Percentiles rank a stretch among this genome's conserved stretches.
phyloP scores from a whole-genome alignment of 2,797 vertebrate genomes.

The Erethizon dorsatum region DNA sequence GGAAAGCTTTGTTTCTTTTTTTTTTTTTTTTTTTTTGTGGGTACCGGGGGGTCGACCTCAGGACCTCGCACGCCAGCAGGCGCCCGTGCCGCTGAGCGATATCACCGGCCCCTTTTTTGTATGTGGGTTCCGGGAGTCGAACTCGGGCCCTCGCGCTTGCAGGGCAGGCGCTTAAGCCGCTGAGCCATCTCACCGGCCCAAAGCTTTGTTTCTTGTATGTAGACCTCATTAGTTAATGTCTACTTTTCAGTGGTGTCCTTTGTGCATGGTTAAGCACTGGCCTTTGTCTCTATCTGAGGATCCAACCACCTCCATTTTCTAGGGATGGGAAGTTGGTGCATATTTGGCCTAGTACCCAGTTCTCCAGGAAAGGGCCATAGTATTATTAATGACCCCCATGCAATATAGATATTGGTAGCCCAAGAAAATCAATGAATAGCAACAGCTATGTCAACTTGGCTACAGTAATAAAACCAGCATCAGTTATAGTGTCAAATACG shows the following conservation, averaged over 20 bases:
- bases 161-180: too few relatives aligned
- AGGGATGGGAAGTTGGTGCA: not conserved
- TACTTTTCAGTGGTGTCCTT: not conserved
- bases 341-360: not conserved
- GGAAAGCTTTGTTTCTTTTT: not conserved
- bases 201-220: not conserved
- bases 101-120: too few relatives aligned
- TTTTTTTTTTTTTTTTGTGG: too few relatives aligned
- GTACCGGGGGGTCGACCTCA: too few relatives aligned
- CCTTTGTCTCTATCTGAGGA: not conserved
- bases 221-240: not conserved
- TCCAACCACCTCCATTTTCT: not conserved
- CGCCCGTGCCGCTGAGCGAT: too few relatives aligned
- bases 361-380: not conserved
- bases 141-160: too few relatives aligned
- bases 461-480: not conserved
- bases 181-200: too few relatives aligned
- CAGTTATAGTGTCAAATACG: not conserved
- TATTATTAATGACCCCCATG: not conserved
- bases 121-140: too few relatives aligned
- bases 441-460: not conserved
- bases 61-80: too few relatives aligned
- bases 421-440: not conserved
- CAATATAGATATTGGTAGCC: not conserved
- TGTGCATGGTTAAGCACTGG: not conserved